A percentile compares a stretch with the other conserved stretches of the same genome.
These are phyloP conservation scores for Gyrodactylus salaris DNA, from an alignment of 1,140 invertebrate species.

Conservation along the genomic window DNA sequence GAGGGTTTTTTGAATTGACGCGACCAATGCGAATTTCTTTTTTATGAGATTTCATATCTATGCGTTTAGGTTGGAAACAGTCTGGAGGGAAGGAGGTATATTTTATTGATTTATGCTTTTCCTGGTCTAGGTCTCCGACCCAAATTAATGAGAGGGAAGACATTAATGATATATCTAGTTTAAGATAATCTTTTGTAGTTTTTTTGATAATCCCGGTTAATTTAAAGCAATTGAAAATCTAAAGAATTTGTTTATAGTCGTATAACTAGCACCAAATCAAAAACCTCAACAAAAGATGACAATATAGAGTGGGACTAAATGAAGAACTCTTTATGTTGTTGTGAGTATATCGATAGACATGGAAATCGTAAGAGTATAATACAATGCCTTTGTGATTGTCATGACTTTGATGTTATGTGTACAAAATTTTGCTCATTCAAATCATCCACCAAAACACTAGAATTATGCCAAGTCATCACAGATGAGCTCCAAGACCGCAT, in stretches of 20 bases:
- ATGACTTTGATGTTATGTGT: neutral
- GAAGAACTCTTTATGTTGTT: neutral
- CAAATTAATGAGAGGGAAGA: neutral
- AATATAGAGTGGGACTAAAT: neutral
- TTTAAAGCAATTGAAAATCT: no score
- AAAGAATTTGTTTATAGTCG: no score
- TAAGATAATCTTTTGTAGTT: neutral
- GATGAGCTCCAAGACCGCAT: no score
- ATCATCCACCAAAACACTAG: no score
- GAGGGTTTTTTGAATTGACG: slow-evolving; percentile 1
- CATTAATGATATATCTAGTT: no score
- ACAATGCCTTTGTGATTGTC: neutral
- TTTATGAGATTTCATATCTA: neutral
- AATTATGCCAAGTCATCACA: no score
- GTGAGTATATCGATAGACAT: neutral
- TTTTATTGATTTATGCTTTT: neutral
- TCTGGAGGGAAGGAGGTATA: neutral
- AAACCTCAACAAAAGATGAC: neutral
- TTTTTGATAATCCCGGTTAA: neutral
- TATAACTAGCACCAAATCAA: no score
- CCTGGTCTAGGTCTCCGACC: slow-evolving; percentile 4
- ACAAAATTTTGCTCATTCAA: neutral
- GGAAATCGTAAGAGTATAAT: neutral
- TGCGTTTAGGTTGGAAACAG: neutral
- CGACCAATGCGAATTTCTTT: slow-evolving; percentile 5